phyloP scores from a whole-genome alignment of 2,888 invertebrate species.

The Spodoptera exigua region DNA sequence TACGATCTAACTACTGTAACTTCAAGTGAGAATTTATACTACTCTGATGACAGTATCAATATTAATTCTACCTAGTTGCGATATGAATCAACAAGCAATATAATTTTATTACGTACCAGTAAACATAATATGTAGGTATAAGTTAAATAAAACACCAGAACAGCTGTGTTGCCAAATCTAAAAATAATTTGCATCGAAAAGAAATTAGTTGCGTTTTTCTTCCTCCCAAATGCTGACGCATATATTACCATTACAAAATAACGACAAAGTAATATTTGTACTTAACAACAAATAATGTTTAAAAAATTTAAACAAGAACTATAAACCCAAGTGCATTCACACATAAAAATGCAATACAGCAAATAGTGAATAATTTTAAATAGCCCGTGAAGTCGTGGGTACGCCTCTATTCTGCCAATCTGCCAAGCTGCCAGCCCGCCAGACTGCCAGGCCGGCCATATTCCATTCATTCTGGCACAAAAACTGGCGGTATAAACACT shows the following conservation, averaged over 20 bases:
- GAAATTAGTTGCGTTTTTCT: slow-evolving; percentile 31
- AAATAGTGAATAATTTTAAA: slow-evolving; percentile 65
- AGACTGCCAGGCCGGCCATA: slow-evolving; percentile 59
- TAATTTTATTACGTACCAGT: too few relatives aligned
- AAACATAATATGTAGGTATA: neutral
- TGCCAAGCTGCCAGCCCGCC: slow-evolving; percentile 50
- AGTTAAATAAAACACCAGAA: neutral
- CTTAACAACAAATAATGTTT: neutral
- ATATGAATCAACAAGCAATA: too few relatives aligned
- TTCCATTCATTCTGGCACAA: slow-evolving; percentile 69
- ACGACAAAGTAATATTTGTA: slow-evolving; percentile 13
- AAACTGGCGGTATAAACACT: slow-evolving; percentile 57
- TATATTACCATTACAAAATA: slow-evolving; percentile 33
- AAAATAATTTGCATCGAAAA: slow-evolving; percentile 26
- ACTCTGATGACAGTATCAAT: too few relatives aligned
- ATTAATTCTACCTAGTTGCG: too few relatives aligned
- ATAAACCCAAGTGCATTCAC: slow-evolving; percentile 32
- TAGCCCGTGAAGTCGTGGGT: slow-evolving; percentile 57
- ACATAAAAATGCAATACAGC: slow-evolving; percentile 56
- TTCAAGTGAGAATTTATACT: too few relatives aligned
- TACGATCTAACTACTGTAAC: too few relatives aligned
- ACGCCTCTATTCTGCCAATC: slow-evolving; percentile 48
- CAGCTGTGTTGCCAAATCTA: slow-evolving; percentile 30
- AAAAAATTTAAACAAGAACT: neutral
- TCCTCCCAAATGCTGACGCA: slow-evolving; percentile 30